A percentile compares a stretch with the other conserved stretches of the same genome.
phyloP scores from a whole-genome alignment of 2,888 invertebrate species.

The Melanargia galathea region DNA sequence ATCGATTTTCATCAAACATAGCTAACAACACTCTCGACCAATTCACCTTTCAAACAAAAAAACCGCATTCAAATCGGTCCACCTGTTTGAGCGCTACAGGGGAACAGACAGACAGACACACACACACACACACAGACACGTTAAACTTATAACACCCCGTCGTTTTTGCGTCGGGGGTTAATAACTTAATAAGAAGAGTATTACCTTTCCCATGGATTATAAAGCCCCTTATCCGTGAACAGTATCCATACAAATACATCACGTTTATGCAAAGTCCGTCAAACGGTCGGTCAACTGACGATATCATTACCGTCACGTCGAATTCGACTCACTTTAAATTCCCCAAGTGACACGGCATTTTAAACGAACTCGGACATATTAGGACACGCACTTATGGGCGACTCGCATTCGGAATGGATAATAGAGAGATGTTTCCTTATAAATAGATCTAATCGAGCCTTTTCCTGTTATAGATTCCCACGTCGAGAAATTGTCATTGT shows the following conservation, averaged over 20 bases:
- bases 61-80: too few species aligned
- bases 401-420: slow-evolving; percentile 51
- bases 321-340: slow-evolving; percentile 72
- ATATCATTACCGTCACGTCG: slow-evolving; percentile 65
- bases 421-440: slow-evolving; percentile 43
- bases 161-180: too few species aligned
- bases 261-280: slow-evolving; percentile 20
- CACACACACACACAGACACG: too few species aligned
- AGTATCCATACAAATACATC: slow-evolving; percentile 1
- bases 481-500: slow-evolving; percentile 38
- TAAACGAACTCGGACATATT: slow-evolving; percentile 67
- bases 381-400: slow-evolving; percentile 48
- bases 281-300: slow-evolving; percentile 26
- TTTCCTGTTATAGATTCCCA: slow-evolving; percentile 45
- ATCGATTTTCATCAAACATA: too few species aligned
- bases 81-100: too few species aligned
- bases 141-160: too few species aligned
- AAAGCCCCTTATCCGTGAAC: not conserved
- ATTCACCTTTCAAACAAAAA: too few species aligned
- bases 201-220: not conserved
- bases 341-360: slow-evolving; percentile 67
- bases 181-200: too few species aligned
- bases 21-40: too few species aligned
- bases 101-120: too few species aligned
- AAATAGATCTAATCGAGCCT: slow-evolving; percentile 46